phyloP scores from a whole-genome alignment of 2,888 invertebrate species.

The Mylabris sibirica region DNA sequence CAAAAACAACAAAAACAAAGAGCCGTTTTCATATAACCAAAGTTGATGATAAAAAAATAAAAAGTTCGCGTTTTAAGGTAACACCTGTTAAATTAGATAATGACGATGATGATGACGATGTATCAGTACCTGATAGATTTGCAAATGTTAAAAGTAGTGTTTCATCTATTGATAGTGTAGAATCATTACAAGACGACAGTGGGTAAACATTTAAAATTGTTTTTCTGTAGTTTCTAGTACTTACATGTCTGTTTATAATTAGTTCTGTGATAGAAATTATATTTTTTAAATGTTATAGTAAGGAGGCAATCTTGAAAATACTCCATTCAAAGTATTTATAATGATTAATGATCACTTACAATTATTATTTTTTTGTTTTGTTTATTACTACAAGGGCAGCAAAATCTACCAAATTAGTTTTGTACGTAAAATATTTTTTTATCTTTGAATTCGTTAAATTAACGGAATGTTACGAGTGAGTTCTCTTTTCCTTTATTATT shows the following conservation, averaged over 20 bases:
- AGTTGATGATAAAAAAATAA: constrained; percentile 38
- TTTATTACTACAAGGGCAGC: not conserved
- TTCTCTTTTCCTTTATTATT: not conserved
- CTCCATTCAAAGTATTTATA: constrained; percentile 3
- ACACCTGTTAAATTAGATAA: constrained; percentile 43
- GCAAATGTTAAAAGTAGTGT: constrained; percentile 51
- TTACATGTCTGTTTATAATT: constrained; percentile 21
- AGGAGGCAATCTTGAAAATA: not conserved
- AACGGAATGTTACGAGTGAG: constrained; percentile 1
- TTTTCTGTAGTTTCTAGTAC: constrained; percentile 16
- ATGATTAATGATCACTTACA: not conserved
- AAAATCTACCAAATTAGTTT: not conserved
- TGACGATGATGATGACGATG: constrained; percentile 47
- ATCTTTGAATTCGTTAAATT: not conserved
- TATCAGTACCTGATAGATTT: constrained; percentile 40
- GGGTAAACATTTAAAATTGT: constrained; percentile 29
- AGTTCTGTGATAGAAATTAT: constrained; percentile 33
- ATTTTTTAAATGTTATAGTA: constrained; percentile 16
- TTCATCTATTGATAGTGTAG: constrained; percentile 52
- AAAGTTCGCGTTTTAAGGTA: constrained; percentile 42
- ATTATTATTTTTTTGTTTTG: not conserved
- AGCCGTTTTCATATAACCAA: constrained; percentile 50
- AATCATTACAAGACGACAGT: constrained; percentile 50
- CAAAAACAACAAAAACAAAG: constrained; percentile 45
- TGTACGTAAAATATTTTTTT: not conserved